phyloP scores from a whole-genome alignment of 2,113 vertebrate species.

The Mobula hypostoma region DNA sequence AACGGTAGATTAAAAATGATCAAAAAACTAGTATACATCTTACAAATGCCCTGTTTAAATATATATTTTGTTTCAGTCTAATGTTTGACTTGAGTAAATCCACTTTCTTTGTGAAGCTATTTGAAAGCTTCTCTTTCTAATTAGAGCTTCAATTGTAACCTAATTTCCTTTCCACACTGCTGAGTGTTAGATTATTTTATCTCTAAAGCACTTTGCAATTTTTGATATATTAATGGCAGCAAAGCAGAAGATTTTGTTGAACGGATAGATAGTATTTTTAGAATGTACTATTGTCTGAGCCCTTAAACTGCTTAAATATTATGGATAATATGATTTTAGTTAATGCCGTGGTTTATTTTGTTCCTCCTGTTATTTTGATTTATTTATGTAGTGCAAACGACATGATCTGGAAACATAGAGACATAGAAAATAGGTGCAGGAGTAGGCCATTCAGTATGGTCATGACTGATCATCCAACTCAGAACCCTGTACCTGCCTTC shows the following conservation, averaged over 20 bases:
- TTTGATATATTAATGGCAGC: background rate
- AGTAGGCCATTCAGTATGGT: too few relatives aligned
- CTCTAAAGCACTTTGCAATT: background rate
- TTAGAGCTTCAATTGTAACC: background rate
- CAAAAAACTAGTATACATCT: too few relatives aligned
- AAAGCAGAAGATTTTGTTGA: background rate
- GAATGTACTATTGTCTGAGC: background rate
- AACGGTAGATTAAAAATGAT: too few relatives aligned
- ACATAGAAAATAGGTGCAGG: too few relatives aligned
- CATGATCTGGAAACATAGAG: background rate
- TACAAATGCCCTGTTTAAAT: too few relatives aligned
- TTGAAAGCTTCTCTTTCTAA: background rate
- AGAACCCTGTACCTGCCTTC: too few relatives aligned
- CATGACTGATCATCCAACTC: too few relatives aligned
- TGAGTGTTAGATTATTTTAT: background rate
- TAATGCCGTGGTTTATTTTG: background rate
- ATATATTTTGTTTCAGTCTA: too few relatives aligned
- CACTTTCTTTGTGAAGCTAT: background rate
- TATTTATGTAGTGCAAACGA: background rate
- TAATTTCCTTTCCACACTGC: background rate
- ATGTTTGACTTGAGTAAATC: background rate
- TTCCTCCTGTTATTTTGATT: background rate
- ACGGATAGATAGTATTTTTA: background rate
- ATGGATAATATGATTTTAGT: background rate
- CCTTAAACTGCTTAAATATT: background rate